Evolutionary conservation across 2,113 vertebrate species (phyloP), one percentile per base, ranked within the genome.

Genomic region (Misgurnus anguillicaudatus): DNA sequence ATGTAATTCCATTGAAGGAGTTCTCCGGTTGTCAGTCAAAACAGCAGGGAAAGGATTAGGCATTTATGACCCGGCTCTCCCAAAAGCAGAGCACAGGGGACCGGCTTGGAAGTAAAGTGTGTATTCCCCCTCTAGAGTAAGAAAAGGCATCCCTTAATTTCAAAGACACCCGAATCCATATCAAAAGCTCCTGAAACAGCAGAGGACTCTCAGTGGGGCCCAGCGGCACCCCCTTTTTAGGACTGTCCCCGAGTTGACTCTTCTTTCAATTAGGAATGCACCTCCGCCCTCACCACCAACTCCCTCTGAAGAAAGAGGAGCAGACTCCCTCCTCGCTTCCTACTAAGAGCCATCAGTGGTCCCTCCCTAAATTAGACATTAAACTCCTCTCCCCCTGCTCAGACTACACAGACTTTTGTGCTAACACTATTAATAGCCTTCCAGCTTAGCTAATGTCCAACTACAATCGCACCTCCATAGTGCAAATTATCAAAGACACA

Each of bases 191-290:
- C 93, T 94, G 87, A 92, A 95, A 92, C 89, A 89, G 84, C 87
- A 89, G 90, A 77, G 83, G 82, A 55, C 91, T 90, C 94, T 94
- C 93, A 95, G 94, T 94, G 92, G 92, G 87, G 58, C 82, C 90
- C 85, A 88, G 90, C 88, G 87, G 88, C 90, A 92, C 92, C 11
- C 89, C 93, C 85, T 94, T 93, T 94, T 93, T 92, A 85, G 90
- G 88, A 92, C 90, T 91, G 87, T 94, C 94, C 92, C 88, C 89
- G 88, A 94, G 92, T 93, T 91, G 91, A 96, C 93, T 94, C 90
- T 91, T 94, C 88, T 94, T 95, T 96, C 94, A 94, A 86, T 90
- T 89, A 94, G 91, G 95, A 95, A 97, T 96, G 93, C 92, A 95
- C 94, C 95, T 95, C 94, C 93, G 91, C 90, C 79, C 67, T 81